Percentiles rank a stretch among this genome's conserved stretches.
Evolutionary conservation across 2,797 vertebrate species (phyloP).

Genomic region (Periparus ater): DNA sequence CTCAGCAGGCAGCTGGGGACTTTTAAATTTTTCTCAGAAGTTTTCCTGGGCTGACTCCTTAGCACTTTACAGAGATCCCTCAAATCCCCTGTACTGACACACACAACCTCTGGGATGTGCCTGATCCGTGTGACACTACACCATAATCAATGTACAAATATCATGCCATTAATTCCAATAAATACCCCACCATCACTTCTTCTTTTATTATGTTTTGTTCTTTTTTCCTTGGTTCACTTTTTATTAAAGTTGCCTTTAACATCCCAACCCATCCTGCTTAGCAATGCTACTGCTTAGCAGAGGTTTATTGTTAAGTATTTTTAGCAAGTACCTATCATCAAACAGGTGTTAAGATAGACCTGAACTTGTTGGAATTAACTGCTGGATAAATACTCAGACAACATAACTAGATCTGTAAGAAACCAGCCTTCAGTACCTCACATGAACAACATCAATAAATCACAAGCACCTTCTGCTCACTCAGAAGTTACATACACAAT

Average conservation of each 20-base stretch:
- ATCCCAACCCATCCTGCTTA: neutral
- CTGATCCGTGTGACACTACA: accelerated
- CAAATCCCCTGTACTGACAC: neutral
- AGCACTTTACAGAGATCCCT: neutral
- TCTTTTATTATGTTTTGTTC: neutral
- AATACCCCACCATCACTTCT: neutral
- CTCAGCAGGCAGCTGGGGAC: neutral
- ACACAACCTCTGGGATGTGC: neutral
- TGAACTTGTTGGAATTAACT: neutral
- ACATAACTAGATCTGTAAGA: neutral
- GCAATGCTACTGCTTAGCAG: neutral
- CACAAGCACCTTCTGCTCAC: neutral
- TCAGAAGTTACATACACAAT: neutral
- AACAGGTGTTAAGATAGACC: neutral
- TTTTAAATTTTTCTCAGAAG: neutral
- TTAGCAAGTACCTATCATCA: neutral
- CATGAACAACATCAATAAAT: neutral
- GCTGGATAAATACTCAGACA: neutral
- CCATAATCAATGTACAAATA: neutral
- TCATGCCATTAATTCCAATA: neutral
- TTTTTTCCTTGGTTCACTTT: neutral
- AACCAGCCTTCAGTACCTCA: neutral
- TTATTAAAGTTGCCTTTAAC: neutral
- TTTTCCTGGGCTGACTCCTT: neutral
- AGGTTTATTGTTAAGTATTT: neutral